These are phyloP conservation scores for Blennius ocellaris DNA, from an alignment of 2,113 vertebrate species.

Conservation along the genomic window DNA sequence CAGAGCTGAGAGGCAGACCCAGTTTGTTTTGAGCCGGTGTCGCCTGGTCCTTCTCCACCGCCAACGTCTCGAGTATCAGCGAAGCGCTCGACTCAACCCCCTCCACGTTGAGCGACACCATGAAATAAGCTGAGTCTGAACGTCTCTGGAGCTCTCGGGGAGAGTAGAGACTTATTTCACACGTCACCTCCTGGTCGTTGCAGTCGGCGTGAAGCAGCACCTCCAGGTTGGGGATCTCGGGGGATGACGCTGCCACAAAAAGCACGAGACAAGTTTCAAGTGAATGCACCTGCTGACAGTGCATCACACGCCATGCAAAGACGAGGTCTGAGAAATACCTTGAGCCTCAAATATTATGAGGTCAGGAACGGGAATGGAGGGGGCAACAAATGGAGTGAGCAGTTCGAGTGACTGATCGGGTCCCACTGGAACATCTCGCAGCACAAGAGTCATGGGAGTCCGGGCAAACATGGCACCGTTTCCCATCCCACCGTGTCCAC, in stretches of 20 bases:
- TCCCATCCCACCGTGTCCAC: constrained; percentile 39
- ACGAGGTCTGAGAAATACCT: constrained; percentile 67
- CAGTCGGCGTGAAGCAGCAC: constrained; percentile 86
- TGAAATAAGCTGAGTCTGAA: constrained; percentile 72
- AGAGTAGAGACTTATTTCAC: constrained; percentile 83
- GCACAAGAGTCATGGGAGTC: constrained; percentile 81
- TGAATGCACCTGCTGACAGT: neutral
- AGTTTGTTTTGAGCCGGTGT: constrained; percentile 74
- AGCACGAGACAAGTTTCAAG: constrained; percentile 10
- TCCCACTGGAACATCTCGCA: constrained; percentile 76
- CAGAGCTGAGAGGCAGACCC: constrained; percentile 79
- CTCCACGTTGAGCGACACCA: constrained; percentile 79
- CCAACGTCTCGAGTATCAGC: constrained; percentile 80
- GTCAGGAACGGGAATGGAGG: constrained; percentile 61
- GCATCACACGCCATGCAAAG: neutral
- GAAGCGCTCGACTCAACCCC: constrained; percentile 73
- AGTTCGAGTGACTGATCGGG: constrained; percentile 78
- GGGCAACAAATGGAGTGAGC: constrained; percentile 79
- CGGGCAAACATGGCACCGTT: constrained; percentile 45
- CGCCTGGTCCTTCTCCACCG: constrained; percentile 35
- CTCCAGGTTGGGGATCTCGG: constrained; percentile 76
- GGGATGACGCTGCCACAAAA: constrained; percentile 63
- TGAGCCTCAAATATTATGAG: constrained; percentile 83
- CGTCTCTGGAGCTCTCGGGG: constrained; percentile 47
- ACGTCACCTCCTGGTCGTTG: constrained; percentile 82